These are phyloP conservation scores for Lasioglossum malachurum DNA, from an alignment of 2,888 invertebrate genomes.

Conservation along the genomic window DNA sequence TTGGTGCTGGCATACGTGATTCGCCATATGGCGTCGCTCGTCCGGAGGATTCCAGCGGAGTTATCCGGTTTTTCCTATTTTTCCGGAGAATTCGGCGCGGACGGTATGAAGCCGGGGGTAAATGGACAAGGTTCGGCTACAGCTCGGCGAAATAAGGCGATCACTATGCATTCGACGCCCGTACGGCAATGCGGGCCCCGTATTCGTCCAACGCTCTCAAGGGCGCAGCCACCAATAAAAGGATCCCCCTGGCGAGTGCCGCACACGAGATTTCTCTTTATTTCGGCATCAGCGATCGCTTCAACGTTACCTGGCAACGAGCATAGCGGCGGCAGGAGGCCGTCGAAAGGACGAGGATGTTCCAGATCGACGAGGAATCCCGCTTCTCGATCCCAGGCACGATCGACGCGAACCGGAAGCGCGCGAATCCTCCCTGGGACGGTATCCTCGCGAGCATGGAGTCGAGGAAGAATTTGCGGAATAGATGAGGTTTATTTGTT, in stretches of 20 bases:
- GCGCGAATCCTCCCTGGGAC: neutral
- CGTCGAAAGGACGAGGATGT: constrained; percentile 15
- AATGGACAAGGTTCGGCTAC: constrained; percentile 51
- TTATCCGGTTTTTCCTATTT: neutral
- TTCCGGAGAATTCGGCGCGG: neutral
- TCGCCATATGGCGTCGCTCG: neutral
- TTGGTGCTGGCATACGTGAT: constrained; percentile 3
- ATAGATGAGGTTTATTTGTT: constrained; percentile 1
- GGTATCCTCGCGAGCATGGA: neutral
- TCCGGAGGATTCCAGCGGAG: neutral
- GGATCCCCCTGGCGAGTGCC: constrained; percentile 41
- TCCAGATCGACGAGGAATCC: neutral
- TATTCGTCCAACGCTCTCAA: neutral
- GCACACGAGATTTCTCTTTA: constrained; percentile 70
- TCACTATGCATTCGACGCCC: constrained; percentile 78
- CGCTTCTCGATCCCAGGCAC: neutral
- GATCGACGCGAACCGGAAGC: neutral
- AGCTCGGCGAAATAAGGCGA: constrained; percentile 74
- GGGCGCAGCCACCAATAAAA: constrained; percentile 64
- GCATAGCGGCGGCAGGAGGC: constrained; percentile 50
- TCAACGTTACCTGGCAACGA: constrained; percentile 30
- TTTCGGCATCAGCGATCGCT: constrained; percentile 74
- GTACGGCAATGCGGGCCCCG: constrained; percentile 42
- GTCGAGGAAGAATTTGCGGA: neutral
- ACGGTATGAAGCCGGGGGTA: constrained; percentile 41